These are phyloP conservation scores for Cryptoblepharus egeriae DNA, from an alignment of 2,797 vertebrate species.

Conservation along the genomic window DNA sequence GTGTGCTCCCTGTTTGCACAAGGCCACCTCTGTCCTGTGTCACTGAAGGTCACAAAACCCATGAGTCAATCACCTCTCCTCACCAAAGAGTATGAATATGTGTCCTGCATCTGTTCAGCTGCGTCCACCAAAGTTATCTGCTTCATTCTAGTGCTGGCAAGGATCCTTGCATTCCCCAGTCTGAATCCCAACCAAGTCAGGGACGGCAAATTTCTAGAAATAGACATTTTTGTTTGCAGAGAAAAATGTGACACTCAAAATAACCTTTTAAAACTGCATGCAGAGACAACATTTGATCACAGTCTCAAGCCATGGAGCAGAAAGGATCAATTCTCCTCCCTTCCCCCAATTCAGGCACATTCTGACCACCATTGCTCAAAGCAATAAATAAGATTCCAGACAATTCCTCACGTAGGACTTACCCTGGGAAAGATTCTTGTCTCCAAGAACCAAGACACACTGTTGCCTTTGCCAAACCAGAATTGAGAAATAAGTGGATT, in stretches of 20 bases:
- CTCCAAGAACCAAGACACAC: not conserved
- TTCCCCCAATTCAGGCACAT: not conserved
- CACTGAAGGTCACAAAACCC: not conserved
- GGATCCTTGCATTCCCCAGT: constrained; percentile 27
- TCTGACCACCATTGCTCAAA: not conserved
- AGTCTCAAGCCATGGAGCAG: not conserved
- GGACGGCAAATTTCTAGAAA: constrained; percentile 36
- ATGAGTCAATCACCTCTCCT: not conserved
- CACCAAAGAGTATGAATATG: not conserved
- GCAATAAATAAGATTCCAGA: constrained; percentile 5
- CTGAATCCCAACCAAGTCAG: constrained; percentile 30
- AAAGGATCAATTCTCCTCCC: not conserved
- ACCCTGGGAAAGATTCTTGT: constrained; percentile 28
- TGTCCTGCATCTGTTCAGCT: not conserved
- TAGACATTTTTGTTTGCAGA: constrained; percentile 32
- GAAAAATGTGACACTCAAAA: constrained; percentile 36
- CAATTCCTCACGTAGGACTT: not conserved
- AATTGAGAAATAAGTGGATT: not conserved
- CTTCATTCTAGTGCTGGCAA: constrained; percentile 16
- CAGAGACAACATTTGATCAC: not conserved
- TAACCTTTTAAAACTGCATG: constrained; percentile 18
- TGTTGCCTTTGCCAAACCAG: not conserved
- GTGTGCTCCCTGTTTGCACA: no score
- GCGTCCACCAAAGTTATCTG: constrained; percentile 9
- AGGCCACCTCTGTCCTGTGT: not conserved